A percentile compares a stretch with the other conserved stretches of the same genome.
Conservation (phyloP, 2,113 vertebrate species). For the Oncorhynchus keta region DNA sequence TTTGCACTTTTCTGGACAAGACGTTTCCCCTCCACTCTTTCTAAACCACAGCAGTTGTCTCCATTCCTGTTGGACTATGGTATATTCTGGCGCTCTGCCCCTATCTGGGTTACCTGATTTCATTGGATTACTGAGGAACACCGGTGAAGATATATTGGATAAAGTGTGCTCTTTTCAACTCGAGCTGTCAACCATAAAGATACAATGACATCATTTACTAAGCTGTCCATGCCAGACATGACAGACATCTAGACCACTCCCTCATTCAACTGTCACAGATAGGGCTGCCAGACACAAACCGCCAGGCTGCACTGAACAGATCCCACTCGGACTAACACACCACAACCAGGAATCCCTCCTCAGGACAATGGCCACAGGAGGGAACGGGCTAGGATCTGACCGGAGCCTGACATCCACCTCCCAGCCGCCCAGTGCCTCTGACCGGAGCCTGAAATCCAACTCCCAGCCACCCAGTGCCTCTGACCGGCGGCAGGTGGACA, state of each 20-base stretch:
- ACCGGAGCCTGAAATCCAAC: constrained; percentile 34
- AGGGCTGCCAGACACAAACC: neutral
- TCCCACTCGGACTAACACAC: constrained; percentile 7
- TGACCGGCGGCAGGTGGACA: constrained; percentile 63
- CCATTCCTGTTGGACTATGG: neutral
- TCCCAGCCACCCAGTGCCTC: constrained; percentile 21
- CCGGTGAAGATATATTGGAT: constrained; percentile 7
- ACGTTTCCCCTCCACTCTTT: neutral
- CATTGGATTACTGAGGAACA: neutral
- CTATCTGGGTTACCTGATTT: constrained; percentile 8
- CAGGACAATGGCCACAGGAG: constrained; percentile 57
- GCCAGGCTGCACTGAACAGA: neutral
- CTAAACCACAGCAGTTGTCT: neutral
- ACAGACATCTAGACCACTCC: neutral
- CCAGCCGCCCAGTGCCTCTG: constrained; percentile 29
- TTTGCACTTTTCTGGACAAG: neutral
- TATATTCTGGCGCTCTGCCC: neutral
- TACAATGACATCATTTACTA: neutral
- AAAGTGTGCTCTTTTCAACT: constrained; percentile 9
- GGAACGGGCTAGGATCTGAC: constrained; percentile 20
- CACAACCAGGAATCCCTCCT: neutral
- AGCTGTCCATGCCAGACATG: neutral
- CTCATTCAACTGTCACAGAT: constrained; percentile 6
- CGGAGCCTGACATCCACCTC: constrained; percentile 18
- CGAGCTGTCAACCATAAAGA: neutral